Conservation (phyloP, 2,888 invertebrate genomes). For the Lycaena phlaeas region DNA sequence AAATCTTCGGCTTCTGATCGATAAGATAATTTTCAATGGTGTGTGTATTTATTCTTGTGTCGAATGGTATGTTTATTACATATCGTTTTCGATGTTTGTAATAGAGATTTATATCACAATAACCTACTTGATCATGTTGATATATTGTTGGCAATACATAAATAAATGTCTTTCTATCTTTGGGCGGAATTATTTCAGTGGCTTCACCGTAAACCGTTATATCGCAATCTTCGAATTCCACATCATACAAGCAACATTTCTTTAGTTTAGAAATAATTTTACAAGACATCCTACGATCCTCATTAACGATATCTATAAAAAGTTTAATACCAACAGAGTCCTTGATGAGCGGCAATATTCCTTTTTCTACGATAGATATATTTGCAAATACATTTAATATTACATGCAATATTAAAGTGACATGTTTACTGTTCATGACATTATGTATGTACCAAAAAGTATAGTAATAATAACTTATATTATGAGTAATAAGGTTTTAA, state of each 20-base stretch:
- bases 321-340: constrained; percentile 45
- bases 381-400: constrained; percentile 21
- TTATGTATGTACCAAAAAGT: too few species aligned
- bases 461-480: too few species aligned
- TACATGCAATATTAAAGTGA: constrained; percentile 6
- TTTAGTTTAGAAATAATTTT: constrained; percentile 27
- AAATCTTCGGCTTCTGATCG: constrained; percentile 23
- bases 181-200: constrained; percentile 27
- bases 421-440: not conserved
- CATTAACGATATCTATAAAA: constrained; percentile 42
- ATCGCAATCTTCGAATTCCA: constrained; percentile 30
- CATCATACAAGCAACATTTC: constrained; percentile 37
- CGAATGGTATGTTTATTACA: constrained; percentile 33
- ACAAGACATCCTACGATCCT: constrained; percentile 28
- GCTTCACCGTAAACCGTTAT: constrained; percentile 26
- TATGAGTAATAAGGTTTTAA: too few species aligned
- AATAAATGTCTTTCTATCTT: constrained; percentile 32
- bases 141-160: constrained; percentile 37
- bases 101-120: constrained; percentile 34
- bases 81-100: constrained; percentile 20
- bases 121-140: constrained; percentile 42
- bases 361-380: constrained; percentile 40
- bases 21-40: constrained; percentile 24
- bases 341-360: constrained; percentile 36
- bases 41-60: constrained; percentile 31